phyloP scores from a whole-genome alignment of 2,797 vertebrate genomes.

The Meriones psammophilus region DNA sequence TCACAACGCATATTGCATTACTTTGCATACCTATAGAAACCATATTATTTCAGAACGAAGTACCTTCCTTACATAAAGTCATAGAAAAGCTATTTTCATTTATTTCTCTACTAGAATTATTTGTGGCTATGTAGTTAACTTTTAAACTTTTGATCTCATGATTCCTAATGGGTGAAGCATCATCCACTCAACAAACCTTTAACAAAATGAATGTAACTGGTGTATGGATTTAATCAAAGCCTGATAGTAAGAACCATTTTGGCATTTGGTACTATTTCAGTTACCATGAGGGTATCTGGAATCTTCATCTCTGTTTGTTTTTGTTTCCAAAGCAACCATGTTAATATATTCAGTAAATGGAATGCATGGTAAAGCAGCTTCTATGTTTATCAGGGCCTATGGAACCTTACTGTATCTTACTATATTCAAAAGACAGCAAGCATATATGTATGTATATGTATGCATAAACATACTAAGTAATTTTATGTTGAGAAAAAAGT shows the following conservation, averaged over 20 bases:
- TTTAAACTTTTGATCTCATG: neutral
- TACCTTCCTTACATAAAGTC: neutral
- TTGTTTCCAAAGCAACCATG: neutral
- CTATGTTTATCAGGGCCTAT: rapidly evolving
- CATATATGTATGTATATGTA: too few relatives aligned
- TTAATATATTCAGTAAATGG: neutral
- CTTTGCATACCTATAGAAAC: neutral
- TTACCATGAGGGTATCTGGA: neutral
- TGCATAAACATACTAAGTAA: neutral
- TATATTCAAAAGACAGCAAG: neutral
- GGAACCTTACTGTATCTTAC: neutral
- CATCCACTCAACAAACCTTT: neutral
- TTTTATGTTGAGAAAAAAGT: neutral
- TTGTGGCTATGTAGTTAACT: neutral
- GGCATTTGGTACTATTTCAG: neutral
- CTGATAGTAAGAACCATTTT: neutral
- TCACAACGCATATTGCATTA: neutral
- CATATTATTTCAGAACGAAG: neutral
- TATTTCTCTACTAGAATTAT: neutral
- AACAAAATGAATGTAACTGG: neutral
- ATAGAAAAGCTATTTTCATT: neutral
- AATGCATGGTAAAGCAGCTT: rapidly evolving
- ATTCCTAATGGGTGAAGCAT: neutral
- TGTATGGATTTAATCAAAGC: neutral
- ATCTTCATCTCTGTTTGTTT: neutral